Percentiles rank a stretch among this genome's conserved stretches.
Conservation (phyloP, 1,140 invertebrate species). For the Pemphigus obesinymphae region DNA sequence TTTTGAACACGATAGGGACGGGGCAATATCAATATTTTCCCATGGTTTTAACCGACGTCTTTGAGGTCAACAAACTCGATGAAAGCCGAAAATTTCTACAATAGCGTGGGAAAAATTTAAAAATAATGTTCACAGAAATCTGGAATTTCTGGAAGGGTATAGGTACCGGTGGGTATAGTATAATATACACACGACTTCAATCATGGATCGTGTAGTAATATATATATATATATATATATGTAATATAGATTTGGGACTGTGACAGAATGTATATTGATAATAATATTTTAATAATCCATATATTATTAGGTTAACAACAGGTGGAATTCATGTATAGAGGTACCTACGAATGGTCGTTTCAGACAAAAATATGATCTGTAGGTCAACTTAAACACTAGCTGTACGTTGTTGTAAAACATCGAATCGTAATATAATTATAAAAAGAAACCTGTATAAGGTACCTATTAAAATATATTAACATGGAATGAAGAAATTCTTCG, state of each 20-base stretch:
- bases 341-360: not conserved
- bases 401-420: not conserved
- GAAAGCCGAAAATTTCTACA: not conserved
- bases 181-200: not conserved
- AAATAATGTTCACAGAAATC: conserved; percentile 1
- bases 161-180: not conserved
- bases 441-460: not conserved
- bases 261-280: not conserved
- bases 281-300: not conserved
- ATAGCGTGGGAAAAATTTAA: conserved; percentile 21
- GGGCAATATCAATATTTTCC: conserved; percentile 33
- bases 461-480: not conserved
- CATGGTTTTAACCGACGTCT: conserved; percentile 32
- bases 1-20: not conserved
- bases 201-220: not conserved
- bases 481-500: not conserved
- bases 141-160: not conserved
- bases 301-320: conserved; percentile 4
- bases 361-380: not conserved
- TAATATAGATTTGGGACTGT: not conserved
- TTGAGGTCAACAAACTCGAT: conserved; percentile 23
- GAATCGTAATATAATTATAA: not conserved
- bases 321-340: not conserved
- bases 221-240: not conserved
- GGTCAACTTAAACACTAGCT: not conserved